A percentile compares a stretch with the other conserved stretches of the same genome.
phyloP scores from a whole-genome alignment of 2,113 vertebrate species.

The Lamprotornis superbus region DNA sequence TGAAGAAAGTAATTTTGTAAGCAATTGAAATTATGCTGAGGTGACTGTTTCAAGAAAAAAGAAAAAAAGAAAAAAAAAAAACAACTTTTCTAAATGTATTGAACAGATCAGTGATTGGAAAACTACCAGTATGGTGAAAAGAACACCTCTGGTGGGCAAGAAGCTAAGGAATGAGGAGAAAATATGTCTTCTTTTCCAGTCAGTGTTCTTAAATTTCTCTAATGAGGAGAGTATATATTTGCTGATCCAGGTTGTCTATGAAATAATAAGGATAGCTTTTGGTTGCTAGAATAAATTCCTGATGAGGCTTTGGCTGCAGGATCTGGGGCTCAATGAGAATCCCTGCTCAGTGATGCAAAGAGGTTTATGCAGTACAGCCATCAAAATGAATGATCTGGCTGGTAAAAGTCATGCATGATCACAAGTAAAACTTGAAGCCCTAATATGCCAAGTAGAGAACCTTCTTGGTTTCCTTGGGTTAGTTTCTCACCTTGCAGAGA shows the following conservation, averaged over 20 bases:
- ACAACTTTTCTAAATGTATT: slow-evolving; percentile 3
- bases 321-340: not conserved
- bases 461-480: not conserved
- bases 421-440: not conserved
- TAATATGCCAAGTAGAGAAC: not conserved
- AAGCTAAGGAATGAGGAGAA: slow-evolving; percentile 14
- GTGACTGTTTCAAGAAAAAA: not conserved
- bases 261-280: not conserved
- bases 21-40: not conserved
- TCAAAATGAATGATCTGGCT: not conserved
- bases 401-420: not conserved
- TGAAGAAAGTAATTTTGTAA: not conserved
- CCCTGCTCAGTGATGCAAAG: not conserved
- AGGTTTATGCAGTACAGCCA: not conserved
- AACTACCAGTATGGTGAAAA: not conserved
- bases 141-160: not conserved
- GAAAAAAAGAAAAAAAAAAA: not conserved
- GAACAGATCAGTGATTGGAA: slow-evolving; percentile 17
- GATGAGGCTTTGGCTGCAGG: not conserved
- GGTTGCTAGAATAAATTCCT: not conserved
- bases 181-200: not conserved
- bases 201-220: slow-evolving; percentile 3
- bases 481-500: not conserved
- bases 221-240: not conserved
- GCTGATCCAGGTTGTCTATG: not conserved